Evolutionary conservation across 2,113 vertebrate species (phyloP).

Genomic region (Megaceryle maxima): DNA sequence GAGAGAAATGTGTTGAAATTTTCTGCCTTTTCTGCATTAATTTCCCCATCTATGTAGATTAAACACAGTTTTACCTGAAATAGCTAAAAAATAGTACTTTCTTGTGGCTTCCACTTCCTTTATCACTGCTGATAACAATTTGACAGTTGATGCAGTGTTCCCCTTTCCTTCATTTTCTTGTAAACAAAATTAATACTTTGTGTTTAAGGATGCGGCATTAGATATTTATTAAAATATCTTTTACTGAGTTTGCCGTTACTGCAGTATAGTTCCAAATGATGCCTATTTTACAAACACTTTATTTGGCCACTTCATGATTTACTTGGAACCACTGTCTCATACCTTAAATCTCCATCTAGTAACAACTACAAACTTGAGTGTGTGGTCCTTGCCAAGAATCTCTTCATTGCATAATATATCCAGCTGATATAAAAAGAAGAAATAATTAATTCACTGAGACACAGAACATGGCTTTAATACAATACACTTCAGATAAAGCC

Average conservation of each 20-base stretch:
- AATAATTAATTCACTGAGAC: not conserved
- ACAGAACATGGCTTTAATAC: not conserved
- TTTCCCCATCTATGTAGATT: not conserved
- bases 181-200: not conserved
- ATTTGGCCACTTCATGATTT: not conserved
- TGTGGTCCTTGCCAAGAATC: constrained; percentile 98
- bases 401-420: constrained; percentile 99
- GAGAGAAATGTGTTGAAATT: not conserved
- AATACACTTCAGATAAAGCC: not conserved
- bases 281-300: not conserved
- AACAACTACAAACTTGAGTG: constrained; percentile 98
- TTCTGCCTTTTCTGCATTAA: not conserved
- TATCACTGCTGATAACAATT: not conserved
- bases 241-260: not conserved
- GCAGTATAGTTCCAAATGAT: not conserved
- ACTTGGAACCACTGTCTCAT: not conserved
- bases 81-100: not conserved
- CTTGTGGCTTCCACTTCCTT: not conserved
- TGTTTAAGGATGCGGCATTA: not conserved
- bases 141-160: not conserved
- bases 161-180: not conserved
- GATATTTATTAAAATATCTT: not conserved
- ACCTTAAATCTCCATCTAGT: constrained; percentile 99
- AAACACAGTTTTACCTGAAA: not conserved
- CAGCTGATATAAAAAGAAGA: constrained; percentile 80